Base-by-base conservation (phyloP, 2,113 vertebrate species). In the Hypomesus transpacificus region DNA sequence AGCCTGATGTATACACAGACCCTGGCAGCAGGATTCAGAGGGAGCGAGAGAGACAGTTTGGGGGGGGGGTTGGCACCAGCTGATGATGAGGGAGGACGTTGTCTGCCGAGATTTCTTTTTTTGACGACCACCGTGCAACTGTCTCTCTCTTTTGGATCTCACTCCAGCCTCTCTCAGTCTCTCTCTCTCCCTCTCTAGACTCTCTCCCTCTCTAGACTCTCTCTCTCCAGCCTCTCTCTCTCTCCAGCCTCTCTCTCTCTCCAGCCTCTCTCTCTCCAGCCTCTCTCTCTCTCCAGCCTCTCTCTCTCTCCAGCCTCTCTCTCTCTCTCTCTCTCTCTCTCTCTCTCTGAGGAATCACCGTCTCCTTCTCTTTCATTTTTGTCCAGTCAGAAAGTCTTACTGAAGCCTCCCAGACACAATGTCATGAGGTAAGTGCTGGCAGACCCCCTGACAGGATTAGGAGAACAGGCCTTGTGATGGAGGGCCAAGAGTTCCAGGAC, bases 1-100 rank as follows among this genome's bases (percentile, higher is more conserved):
- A 85, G 66, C 69, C 78, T 86, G 85, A 86, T 69, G 84, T 51
- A 53, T 14, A 46, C 39, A 59, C 46, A 56, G 21, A 67, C 24
- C 20, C 57, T 61, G 24, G 57, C 20, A 59, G 57, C n/a, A 59
- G 59, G 59, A 22, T 5, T 14, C 59, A 14, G 22, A 14, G 21
- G 14, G 21, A 13, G 22, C 8, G 6, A 11, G 16, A 28, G 11
- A 22, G 9, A 59, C 9, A 59, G 21, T 4, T n/a, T n/a, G 57
- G 13, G 24, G 3, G 24, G 7, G 31, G 31, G 14, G 58, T 60
- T 60, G 58, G 21, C 58, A 22, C 9, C 14, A 21, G 21, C 58
- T 14, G 22, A 60, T 20, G 21, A 2, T 3, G 14, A 22, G 20
- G 58, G 24, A 21, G 22, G 14, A n/a, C 21, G 11, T 24, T 13